A percentile compares a stretch with the other conserved stretches of the same genome.
phyloP scores from a whole-genome alignment of 2,797 vertebrate species.

The Astyanax mexicanus region DNA sequence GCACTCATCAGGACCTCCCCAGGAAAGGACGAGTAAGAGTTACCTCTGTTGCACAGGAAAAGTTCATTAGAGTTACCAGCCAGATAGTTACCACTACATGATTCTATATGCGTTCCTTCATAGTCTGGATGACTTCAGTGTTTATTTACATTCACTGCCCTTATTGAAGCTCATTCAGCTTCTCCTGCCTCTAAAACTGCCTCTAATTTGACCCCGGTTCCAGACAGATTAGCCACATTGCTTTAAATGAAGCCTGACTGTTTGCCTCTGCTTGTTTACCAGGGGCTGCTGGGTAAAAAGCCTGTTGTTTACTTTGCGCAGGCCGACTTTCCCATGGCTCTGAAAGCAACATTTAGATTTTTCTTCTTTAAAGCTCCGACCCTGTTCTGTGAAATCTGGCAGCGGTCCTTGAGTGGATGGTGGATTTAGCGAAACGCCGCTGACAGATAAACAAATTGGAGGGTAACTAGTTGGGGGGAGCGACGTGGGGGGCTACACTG shows the following conservation, averaged over 20 bases:
- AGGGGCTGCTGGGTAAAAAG: constrained; percentile 12
- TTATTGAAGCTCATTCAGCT: neutral
- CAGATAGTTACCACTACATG: too few species aligned
- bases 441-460: constrained; percentile 32
- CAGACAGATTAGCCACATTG: constrained; percentile 44
- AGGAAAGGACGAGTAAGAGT: too few species aligned
- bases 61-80: too few species aligned
- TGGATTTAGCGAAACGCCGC: neutral
- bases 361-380: neutral
- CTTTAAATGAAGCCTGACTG: constrained; percentile 46
- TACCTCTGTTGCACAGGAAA: too few species aligned
- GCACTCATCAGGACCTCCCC: too few species aligned
- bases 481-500: neutral
- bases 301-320: constrained; percentile 3
- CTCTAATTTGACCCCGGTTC: constrained; percentile 26
- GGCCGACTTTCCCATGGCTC: constrained; percentile 19
- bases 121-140: too few species aligned
- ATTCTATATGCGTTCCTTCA: too few species aligned
- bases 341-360: constrained; percentile 13
- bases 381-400: neutral
- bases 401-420: neutral
- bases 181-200: constrained; percentile 24
- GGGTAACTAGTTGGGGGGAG: neutral
- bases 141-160: neutral
- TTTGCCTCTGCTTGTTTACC: constrained; percentile 47